Evolutionary conservation across 2,888 invertebrate genomes (phyloP).

Genomic region (Cantharis nigra): DNA sequence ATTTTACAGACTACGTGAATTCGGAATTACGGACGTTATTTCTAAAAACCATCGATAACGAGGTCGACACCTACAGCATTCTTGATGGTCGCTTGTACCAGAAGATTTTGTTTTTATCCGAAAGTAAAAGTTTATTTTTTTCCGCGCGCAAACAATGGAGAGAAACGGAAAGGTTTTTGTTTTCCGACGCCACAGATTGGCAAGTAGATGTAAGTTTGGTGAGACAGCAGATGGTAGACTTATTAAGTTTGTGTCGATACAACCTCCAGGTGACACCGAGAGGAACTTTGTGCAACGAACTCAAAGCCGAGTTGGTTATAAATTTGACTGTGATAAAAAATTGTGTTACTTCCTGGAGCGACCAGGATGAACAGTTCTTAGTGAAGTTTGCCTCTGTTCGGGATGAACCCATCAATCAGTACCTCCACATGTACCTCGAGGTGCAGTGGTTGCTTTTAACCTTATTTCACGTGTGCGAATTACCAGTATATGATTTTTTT

Average conservation of each 20-base stretch:
- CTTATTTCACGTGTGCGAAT: slow-evolving; percentile 15
- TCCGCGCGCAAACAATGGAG: slow-evolving; percentile 42
- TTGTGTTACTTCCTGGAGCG: slow-evolving; percentile 26
- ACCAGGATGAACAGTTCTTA: slow-evolving; percentile 21
- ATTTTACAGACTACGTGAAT: not conserved
- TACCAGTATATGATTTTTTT: slow-evolving; percentile 19
- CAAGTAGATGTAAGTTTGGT: slow-evolving; percentile 31
- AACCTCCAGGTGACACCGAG: slow-evolving; percentile 3
- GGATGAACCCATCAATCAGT: slow-evolving; percentile 27
- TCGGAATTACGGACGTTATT: not conserved
- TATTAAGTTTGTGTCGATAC: slow-evolving; percentile 20
- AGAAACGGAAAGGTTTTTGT: slow-evolving; percentile 42
- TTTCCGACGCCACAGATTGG: slow-evolving; percentile 34
- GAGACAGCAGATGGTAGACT: slow-evolving; percentile 36
- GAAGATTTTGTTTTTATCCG: slow-evolving; percentile 21
- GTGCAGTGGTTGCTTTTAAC: slow-evolving; percentile 26
- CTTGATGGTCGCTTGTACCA: slow-evolving; percentile 16
- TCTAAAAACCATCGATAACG: not conserved
- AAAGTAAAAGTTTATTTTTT: slow-evolving; percentile 26
- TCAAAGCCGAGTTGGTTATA: slow-evolving; percentile 3
- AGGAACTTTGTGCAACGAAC: not conserved
- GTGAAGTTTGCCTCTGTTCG: slow-evolving; percentile 20
- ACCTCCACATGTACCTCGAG: slow-evolving; percentile 37
- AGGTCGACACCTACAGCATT: not conserved
- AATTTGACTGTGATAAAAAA: slow-evolving; percentile 21